Base-by-base conservation (phyloP, 2,888 invertebrate species). In the Cephus nigrinus region DNA sequence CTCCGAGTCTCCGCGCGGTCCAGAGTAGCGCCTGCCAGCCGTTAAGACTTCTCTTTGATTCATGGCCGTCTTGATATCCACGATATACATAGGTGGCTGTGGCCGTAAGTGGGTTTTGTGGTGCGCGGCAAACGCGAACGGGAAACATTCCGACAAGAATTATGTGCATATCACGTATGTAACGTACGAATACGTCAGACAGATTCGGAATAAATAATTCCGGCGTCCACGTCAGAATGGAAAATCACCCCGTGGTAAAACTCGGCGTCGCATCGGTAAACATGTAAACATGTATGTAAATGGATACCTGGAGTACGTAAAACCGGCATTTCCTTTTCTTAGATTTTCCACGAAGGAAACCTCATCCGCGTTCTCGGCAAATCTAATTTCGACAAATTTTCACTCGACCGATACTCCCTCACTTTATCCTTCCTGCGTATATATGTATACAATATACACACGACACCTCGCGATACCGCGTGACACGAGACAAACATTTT, bases 121-220 rank as follows among this genome's bases (percentile, higher is more conserved):
- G 55, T 23, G 71, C 71, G 71, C 71, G 31, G 32, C 71, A 71
- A 71, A 31, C 71, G 71, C 33, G 71, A 33, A 31, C 32, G 71
- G 71, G 71, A 71, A 71, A 71, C 31, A 71, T 71, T 71, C 71
- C 71, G 71, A 23, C 71, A 71, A 33, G 32, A 71, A 71, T 33
- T 31, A 71, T 33, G 71, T 33, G 71, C 71, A 33, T 71, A 71
- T 71, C 71, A 71, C 71, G 71, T 71, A 71, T 33, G 71, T 32
- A 55, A 55, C 55, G 71, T 33, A 71, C 78, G 75, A 75, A 79
- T 80, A 80, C 79, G 78, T 80, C 81, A 76, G 80, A 80, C 80
- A 78, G 82, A 81, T 84, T 84, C 79, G 76, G 79, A 79, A 84
- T 82, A 83, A 85, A 83, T 81, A 84, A 86, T 85, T 80, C 80